Evolutionary conservation across 2,888 invertebrate species (phyloP).

Genomic region (Pachydiplax longipennis): DNA sequence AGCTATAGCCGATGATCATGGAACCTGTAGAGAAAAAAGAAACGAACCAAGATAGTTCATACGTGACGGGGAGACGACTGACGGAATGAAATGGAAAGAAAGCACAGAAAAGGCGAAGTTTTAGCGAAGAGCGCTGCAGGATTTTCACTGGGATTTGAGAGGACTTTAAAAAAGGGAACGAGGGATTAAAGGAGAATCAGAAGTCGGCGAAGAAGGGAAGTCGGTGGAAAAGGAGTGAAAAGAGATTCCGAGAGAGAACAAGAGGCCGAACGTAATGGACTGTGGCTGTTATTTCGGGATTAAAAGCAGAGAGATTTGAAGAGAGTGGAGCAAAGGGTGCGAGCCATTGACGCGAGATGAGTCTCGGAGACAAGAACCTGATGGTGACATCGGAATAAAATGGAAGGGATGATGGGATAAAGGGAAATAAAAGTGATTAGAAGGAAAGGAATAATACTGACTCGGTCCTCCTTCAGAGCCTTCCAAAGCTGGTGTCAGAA

Average conservation of each 20-base stretch:
- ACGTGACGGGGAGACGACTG: background rate
- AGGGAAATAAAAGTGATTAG: background rate
- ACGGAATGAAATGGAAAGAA: background rate
- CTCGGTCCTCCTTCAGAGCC: too few relatives aligned
- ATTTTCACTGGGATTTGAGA: background rate
- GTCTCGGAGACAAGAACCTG: background rate
- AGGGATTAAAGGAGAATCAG: background rate
- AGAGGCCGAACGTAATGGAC: background rate
- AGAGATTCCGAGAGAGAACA: background rate
- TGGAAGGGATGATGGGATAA: background rate
- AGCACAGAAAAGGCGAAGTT: background rate
- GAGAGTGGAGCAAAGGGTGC: background rate
- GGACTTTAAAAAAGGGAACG: background rate
- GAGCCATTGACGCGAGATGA: background rate
- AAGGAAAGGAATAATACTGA: background rate
- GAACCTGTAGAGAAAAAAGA: too few relatives aligned
- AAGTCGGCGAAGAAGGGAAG: too few relatives aligned
- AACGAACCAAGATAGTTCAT: too few relatives aligned
- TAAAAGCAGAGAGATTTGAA: background rate
- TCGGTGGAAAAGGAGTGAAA: background rate
- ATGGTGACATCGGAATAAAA: background rate
- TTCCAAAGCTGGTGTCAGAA: too few relatives aligned
- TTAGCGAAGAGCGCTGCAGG: background rate
- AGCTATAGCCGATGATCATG: too few relatives aligned
- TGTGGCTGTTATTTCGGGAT: background rate